These are phyloP conservation scores for Myotis planiceps DNA, from an alignment of 2,797 vertebrate genomes.

Conservation along the genomic window DNA sequence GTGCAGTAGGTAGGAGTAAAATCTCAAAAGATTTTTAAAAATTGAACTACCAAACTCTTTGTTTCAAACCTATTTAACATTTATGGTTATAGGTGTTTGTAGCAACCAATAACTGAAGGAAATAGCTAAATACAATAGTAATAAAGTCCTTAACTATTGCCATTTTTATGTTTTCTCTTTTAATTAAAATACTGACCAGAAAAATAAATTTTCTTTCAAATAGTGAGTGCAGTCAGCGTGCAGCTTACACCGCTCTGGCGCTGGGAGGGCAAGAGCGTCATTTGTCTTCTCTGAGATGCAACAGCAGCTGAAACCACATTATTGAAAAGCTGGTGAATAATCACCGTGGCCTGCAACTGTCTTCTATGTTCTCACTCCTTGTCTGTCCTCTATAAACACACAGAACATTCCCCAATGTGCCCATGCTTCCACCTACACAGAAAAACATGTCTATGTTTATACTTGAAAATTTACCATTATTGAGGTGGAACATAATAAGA, in stretches of 20 bases:
- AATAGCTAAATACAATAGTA: conserved; percentile 62
- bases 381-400: not conserved
- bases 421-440: not conserved
- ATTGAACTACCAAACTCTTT: conserved; percentile 72
- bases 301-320: not conserved
- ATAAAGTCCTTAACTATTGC: conserved; percentile 68
- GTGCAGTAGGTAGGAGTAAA: conserved; percentile 41
- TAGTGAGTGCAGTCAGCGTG: conserved; percentile 71
- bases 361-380: not conserved
- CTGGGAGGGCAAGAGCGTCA: conserved; percentile 71
- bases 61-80: conserved; percentile 59
- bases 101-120: conserved; percentile 58
- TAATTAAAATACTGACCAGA: conserved; percentile 71
- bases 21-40: conserved; percentile 20
- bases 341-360: conserved; percentile 13
- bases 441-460: not conserved
- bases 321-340: conserved; percentile 67
- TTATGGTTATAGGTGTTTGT: conserved; percentile 21
- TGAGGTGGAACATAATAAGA: not conserved
- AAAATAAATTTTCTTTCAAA: conserved; percentile 76
- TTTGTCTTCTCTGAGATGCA: conserved; percentile 55
- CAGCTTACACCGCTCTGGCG: not conserved
- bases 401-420: not conserved
- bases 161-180: conserved; percentile 73
- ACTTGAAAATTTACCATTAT: not conserved